Base-by-base conservation (phyloP, 2,888 invertebrate genomes). In the Caradrina clavipalpis region DNA sequence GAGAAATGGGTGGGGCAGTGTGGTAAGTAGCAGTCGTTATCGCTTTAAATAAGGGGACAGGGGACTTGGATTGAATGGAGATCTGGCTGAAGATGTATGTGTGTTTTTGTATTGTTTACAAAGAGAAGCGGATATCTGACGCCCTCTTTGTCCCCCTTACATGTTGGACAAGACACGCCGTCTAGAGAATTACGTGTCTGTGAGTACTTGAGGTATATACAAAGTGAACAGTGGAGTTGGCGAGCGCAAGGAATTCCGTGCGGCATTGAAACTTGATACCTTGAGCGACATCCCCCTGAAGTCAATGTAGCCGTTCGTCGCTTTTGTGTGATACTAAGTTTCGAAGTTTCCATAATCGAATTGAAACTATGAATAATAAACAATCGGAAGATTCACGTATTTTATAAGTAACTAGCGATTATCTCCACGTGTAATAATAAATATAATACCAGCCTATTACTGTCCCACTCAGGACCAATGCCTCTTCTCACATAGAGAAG, bases 1-100 rank as follows among this genome's bases (percentile, higher is more conserved):
- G 84, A 86, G 70, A 81, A 85, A 81, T 83, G 83, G 80, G 76
- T 69, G 75, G 75, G 62, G 50, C 60, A 31, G 58, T 72, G 71
- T 61, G 62, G 79, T 81, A 82, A 62, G 81, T 68, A 77, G 47
- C 55, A 31, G 42, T 67, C 78, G 53, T 80, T 76, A 76, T 71
- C 76, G 67, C 60, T 75, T 67, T 70, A 60, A 78, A 78, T 78
- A 69, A 77, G 55, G 54, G 54, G 45, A 66, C 60, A 72, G 55
- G 77, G 75, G 78, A 66, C 73, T 54, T 51, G 60, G 80, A 80
- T 79, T 77, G 64, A 83, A 72, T 62, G 63, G 31, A 59, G 66
- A 55, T 63, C 55, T 50, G 21, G 35, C 31, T 4, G 51, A 26
- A 54, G 62, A 67, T 65, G 47, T 63, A 57, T 65, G 7, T 55